Evolutionary conservation across 2,888 invertebrate genomes (phyloP), one percentile per base, ranked within the genome.

Genomic region (Brachycybe producta): DNA sequence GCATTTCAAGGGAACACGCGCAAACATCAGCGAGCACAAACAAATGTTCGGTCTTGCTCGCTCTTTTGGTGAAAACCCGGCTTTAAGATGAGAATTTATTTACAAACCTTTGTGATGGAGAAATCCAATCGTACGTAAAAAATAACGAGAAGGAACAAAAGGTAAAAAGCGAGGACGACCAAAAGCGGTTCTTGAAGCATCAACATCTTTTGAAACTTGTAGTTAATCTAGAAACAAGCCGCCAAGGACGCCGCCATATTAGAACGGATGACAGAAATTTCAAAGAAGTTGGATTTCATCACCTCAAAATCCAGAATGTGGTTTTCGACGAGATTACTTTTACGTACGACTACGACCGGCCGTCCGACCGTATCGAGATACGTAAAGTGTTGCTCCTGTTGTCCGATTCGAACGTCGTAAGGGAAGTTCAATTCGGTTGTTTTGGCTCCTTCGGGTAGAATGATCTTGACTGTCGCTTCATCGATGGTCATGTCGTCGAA

Each of bases 401-500:
- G 72, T 24, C 79, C 69, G 42, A 86, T 75, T 19, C 78, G 75
- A 1, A 90, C 82, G 7, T 76, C 65, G 67, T 84, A 98, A 0
- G 95, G 95, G 2, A 86, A 74, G 49, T 76, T 77, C 1, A 94
- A 63, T 61, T 85, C 79, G 46, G 91, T 77, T 61, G 84, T 79
- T n/a, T 79, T 70, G 11, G 84, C 77, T 34, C 94, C 90, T 67
- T 98, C 97, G 0, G 98, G 98, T 53, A 99, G 72, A 60, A 97
- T 86, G 46, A 99, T 78, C 64, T 82, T 84, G 1, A 97, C 79
- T 28, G 79, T 74, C 28, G 90, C 70, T 60, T 94, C 83, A 62
- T 97, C 92, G 45, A 98, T 80, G 46, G 85, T 78, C 84, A 95
- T 91, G 60, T 98, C 92, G 70, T 97, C 95, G 69, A 82, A 94